Evolutionary conservation across 2,888 invertebrate species (phyloP), one percentile per base, ranked within the genome.

Genomic region (Hybos culiciformis): DNA sequence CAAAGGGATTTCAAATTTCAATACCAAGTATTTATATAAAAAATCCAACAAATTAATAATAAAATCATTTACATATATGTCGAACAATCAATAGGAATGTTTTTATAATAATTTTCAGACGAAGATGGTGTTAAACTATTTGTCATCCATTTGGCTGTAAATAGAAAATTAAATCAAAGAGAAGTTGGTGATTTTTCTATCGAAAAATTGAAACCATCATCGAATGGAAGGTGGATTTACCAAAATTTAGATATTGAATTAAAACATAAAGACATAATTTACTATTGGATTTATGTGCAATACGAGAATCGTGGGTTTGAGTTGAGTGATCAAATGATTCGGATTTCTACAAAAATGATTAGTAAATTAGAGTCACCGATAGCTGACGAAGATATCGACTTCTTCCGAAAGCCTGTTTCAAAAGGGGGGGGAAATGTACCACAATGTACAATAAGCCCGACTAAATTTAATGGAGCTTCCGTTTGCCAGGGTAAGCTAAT

Each of bases 131-230:
- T 77, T 1, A 62, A 64, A 40, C 55, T 74, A 7, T 78, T 81
- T 53, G 74, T 69, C 1, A 80, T 80, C 56, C 75, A 81, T 61
- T 77, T 75, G 1, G 75, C 77, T 48, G 53, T 77, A n/a, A 80
- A 80, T 57, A 64, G 68, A 21, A 54, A 56, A 0, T 73, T 80
- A 45, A 56, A 50, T 0, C 51, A 58, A 3, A 64, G 62, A 6
- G 70, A 72, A 41, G 62, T 67, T 1, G 82, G 81, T 0, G 60
- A 69, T 2, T 70, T 75, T 31, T 57, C 59, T 1, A 72, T 68
- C 0, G 74, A 76, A 45, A 59, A 73, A 0, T 56, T 55, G 2
- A 42, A 48, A 3, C 55, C 74, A 0, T 60, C n/a, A n/a, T n/a
- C 51, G 3, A 54, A 72, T 32, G 71, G 70, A 2, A 58, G 60